These are phyloP conservation scores for Brachionichthys hirsutus DNA, from an alignment of 2,113 vertebrate species.

Conservation along the genomic window DNA sequence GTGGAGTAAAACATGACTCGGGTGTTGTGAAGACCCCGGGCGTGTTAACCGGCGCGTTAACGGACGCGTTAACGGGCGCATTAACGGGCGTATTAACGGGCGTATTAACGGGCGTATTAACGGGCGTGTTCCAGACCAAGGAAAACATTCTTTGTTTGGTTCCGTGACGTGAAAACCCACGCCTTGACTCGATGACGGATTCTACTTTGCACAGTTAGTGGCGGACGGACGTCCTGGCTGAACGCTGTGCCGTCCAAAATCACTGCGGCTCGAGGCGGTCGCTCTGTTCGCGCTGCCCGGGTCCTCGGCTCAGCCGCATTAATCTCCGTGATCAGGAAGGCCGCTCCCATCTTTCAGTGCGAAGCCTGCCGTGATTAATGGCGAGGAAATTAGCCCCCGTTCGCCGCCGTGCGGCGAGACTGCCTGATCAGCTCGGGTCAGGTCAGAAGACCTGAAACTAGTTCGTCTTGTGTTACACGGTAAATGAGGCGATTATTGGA, in stretches of 20 bases:
- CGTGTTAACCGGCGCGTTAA: conserved; percentile 37
- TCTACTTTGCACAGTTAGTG: too few species aligned
- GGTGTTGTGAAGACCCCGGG: conserved; percentile 53
- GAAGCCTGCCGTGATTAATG: conserved; percentile 53
- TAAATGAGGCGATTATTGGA: conserved; percentile 55
- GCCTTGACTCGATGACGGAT: background rate
- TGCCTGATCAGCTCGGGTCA: conserved; percentile 25
- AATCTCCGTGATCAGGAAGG: conserved; percentile 50
- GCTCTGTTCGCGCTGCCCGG: too few species aligned
- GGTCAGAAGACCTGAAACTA: conserved; percentile 41
- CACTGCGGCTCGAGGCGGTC: too few species aligned
- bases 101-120: conserved; percentile 37
- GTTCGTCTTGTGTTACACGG: conserved; percentile 59
- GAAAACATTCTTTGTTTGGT: conserved; percentile 17
- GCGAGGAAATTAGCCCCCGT: conserved; percentile 55
- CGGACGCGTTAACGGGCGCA: too few species aligned
- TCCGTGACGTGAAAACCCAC: too few species aligned
- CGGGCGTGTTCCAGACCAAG: conserved; percentile 33
- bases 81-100: conserved; percentile 38
- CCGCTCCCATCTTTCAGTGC: conserved; percentile 40
- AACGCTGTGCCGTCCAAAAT: too few species aligned
- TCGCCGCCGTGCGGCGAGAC: conserved; percentile 44
- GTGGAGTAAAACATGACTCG: conserved; percentile 43
- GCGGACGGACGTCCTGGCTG: too few species aligned
- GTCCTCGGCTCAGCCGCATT: conserved; percentile 21